Conservation (phyloP, 1,140 invertebrate species). For the Trypoxylus dichotomus region DNA sequence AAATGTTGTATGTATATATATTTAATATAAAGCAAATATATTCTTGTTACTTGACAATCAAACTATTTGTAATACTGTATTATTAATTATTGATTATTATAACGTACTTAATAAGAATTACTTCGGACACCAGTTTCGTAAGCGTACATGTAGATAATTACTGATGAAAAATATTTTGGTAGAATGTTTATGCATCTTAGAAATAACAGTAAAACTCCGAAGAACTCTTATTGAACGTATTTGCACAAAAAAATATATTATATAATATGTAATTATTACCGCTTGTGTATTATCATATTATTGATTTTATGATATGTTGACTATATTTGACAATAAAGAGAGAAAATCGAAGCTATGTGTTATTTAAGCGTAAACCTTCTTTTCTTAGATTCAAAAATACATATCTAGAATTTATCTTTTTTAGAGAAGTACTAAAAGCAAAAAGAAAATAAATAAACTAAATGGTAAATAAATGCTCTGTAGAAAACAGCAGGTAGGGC, state of each 20-base stretch:
- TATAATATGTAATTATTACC: background rate
- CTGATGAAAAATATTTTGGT: background rate
- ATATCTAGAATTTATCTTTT: no score
- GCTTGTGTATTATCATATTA: background rate
- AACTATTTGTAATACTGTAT: background rate
- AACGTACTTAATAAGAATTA: background rate
- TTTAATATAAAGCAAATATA: background rate
- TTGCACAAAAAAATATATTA: background rate
- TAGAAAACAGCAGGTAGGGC: no score
- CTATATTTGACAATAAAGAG: background rate
- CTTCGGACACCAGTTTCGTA: background rate
- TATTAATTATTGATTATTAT: background rate
- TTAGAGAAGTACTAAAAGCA: no score
- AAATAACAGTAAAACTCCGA: background rate
- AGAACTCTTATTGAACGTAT: background rate
- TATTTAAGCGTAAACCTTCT: background rate
- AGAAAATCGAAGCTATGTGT: background rate
- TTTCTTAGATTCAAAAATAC: no score
- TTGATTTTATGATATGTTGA: background rate
- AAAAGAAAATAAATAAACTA: no score
- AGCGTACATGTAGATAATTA: background rate
- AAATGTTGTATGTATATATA: background rate
- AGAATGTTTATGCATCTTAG: background rate
- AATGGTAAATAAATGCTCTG: no score
- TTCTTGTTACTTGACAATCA: background rate